Conservation (phyloP, 2,113 vertebrate genomes). For the Nibea coibor region DNA sequence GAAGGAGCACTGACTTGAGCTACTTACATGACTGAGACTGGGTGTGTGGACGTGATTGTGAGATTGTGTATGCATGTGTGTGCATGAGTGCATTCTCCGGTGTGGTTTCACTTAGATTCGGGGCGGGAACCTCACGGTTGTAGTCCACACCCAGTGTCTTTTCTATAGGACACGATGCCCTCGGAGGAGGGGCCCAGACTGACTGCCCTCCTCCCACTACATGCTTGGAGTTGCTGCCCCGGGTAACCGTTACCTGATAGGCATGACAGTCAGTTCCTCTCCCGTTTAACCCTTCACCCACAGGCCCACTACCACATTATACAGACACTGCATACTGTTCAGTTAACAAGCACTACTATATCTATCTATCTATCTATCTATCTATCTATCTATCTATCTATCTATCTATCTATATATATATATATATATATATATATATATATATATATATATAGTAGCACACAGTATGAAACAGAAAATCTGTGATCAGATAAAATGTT, state of each 20-base stretch:
- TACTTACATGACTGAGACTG: slow-evolving; percentile 58
- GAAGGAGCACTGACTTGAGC: slow-evolving; percentile 72
- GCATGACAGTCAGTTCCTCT: slow-evolving; percentile 25
- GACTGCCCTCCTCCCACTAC: slow-evolving; percentile 53
- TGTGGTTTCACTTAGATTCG: slow-evolving; percentile 79
- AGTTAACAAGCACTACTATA: not conserved
- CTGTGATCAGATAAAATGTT: not conserved
- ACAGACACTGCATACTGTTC: not conserved
- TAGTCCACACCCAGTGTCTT: slow-evolving; percentile 69
- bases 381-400: no score
- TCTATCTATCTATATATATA: no score
- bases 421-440: no score
- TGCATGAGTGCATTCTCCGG: slow-evolving; percentile 72
- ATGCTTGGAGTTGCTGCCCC: slow-evolving; percentile 61
- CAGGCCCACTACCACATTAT: not conserved
- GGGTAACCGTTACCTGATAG: slow-evolving; percentile 69
- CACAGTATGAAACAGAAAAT: not conserved
- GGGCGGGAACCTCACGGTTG: slow-evolving; percentile 69
- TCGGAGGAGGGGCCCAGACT: slow-evolving; percentile 61
- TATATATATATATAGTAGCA: no score
- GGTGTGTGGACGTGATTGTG: slow-evolving; percentile 52
- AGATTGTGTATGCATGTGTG: slow-evolving; percentile 17
- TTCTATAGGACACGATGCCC: slow-evolving; percentile 61
- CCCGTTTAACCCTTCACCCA: slow-evolving; percentile 46
- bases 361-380: no score